Percentiles rank a stretch among this genome's conserved stretches.
Evolutionary conservation across 1,140 invertebrate genomes (phyloP).

Genomic region (Orius laevigatus): DNA sequence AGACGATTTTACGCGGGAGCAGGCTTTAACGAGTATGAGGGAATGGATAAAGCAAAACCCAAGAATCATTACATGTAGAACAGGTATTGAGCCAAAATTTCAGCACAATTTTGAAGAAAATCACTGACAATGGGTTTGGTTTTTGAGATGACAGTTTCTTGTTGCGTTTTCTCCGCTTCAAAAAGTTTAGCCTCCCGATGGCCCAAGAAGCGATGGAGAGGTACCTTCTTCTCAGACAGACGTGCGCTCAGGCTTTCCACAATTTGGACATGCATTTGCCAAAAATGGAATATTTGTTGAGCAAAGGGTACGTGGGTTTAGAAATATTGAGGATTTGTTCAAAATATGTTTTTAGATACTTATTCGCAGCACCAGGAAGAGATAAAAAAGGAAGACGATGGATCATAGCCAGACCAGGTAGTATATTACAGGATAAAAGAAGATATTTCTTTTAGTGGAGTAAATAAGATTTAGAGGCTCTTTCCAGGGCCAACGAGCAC

Average conservation of each 20-base stretch:
- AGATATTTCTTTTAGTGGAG: too few species aligned
- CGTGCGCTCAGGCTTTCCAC: conserved; percentile 45
- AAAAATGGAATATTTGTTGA: conserved; percentile 49
- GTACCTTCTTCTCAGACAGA: conserved; percentile 62
- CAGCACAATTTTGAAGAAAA: neutral
- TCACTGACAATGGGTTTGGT: neutral
- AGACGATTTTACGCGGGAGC: conserved; percentile 41
- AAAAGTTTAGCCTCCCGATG: conserved; percentile 69
- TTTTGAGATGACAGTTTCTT: conserved; percentile 54
- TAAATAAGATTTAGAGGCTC: too few species aligned
- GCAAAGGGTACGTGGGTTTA: conserved; percentile 39
- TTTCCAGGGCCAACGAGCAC: too few species aligned
- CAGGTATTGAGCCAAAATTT: conserved; percentile 32
- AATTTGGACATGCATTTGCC: conserved; percentile 51
- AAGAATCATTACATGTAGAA: conserved; percentile 45
- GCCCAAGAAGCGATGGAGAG: conserved; percentile 64
- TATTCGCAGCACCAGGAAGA: conserved; percentile 61
- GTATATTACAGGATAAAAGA: too few species aligned
- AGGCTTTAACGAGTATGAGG: conserved; percentile 46
- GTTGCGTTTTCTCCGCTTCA: conserved; percentile 58
- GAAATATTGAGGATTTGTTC: too few species aligned
- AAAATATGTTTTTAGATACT: conserved; percentile 34
- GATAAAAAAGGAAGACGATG: conserved; percentile 58
- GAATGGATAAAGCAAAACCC: conserved; percentile 57
- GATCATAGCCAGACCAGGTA: conserved; percentile 60